Base-by-base conservation (phyloP, 2,888 invertebrate species). In the Anthoptus insignis region DNA sequence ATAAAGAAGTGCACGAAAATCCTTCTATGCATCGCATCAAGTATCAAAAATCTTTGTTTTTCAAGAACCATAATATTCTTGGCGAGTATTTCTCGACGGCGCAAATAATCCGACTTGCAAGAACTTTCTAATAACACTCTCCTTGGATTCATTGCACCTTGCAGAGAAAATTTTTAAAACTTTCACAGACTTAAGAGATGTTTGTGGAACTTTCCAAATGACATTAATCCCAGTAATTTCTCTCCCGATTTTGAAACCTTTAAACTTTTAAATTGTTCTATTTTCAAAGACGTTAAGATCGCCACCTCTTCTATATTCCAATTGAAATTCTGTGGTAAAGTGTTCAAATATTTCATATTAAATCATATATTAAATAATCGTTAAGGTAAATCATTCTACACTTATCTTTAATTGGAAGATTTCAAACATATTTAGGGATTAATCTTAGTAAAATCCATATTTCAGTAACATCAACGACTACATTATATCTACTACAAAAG, bases 91-190 rank as follows among this genome's bases (percentile, higher is more conserved):
- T 57, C 57, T 56, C 50, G 57, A 64, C 64, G 57, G 57, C 64
- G 64, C 52, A 59, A 73, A 73, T 74, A 88, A 87, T 86, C 82
- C 79, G 71, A 72, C 80, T 81, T 79, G 73, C 57, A 78, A 81
- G 82, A 88, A 89, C 82, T 89, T 88, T 84, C 85, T 87, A 88
- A 89, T 88, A 89, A 87, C 84, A 77, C 78, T 77, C 67, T 78
- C 79, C 79, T 82, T 84, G 87, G 86, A 90, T 89, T 87, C 84
- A 89, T 88, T 87, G 88, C 88, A 86, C 81, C 83, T 87, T 81
- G 83, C 81, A 83, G 86, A 87, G 87, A 83, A 82, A 78, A 64
- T 22, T 63, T 64, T 64, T 57, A 61, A 67, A 68, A 68, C 65
- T 70, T 70, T 61, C 65, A 61, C 57, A 67, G 63, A 67, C 67